Conservation (phyloP, 2,797 vertebrate species). For the Sebastes oblongus region DNA sequence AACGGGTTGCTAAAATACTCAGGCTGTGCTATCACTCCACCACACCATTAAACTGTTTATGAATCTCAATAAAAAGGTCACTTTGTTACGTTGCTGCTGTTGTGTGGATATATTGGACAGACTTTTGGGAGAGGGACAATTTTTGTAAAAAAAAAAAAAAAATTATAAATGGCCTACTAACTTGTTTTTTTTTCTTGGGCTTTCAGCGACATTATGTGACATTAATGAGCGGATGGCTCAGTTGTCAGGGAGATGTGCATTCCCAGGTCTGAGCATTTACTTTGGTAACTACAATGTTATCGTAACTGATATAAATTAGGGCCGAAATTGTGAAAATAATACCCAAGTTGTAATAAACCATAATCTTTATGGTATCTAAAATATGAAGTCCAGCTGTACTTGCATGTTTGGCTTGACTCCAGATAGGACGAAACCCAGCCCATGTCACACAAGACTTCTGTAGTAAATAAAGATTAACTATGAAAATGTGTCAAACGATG, state of each 20-base stretch:
- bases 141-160: background rate
- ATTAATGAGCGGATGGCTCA: background rate
- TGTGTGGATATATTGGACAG: constrained; percentile 7
- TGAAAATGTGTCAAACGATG: background rate
- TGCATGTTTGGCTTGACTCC: background rate
- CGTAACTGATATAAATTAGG: background rate
- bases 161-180: background rate
- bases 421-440: background rate
- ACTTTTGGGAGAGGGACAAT: background rate
- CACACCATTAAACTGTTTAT: constrained; percentile 85
- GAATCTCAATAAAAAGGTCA: constrained; percentile 91
- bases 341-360: background rate
- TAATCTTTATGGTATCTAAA: background rate
- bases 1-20: constrained; percentile 85
- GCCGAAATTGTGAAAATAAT: background rate
- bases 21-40: constrained; percentile 86
- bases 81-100: constrained; percentile 81
- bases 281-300: background rate
- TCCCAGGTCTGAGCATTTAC: background rate
- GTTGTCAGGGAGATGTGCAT: background rate
- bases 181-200: background rate
- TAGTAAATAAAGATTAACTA: background rate
- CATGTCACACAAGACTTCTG: background rate
- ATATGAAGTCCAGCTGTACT: background rate
- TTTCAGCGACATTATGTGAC: background rate